phyloP scores from a whole-genome alignment of 2,113 vertebrate genomes.

The Thamnophis sirtalis region DNA sequence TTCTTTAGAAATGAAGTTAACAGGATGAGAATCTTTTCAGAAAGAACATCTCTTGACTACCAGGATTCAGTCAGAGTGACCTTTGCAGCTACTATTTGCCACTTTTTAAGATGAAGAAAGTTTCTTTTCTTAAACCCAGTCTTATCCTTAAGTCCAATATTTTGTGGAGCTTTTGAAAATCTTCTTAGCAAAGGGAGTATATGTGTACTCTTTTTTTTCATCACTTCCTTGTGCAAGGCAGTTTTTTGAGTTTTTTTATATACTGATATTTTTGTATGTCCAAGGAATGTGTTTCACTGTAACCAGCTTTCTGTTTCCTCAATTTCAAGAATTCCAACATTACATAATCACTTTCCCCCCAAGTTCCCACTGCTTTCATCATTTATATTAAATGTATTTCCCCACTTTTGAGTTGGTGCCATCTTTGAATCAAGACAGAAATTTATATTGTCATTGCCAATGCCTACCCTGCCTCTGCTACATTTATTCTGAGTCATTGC shows the following conservation, averaged over 20 bases:
- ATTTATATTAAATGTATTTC: not conserved
- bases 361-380: not conserved
- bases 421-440: not conserved
- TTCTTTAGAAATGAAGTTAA: not conserved
- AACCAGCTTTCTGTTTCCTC: not conserved
- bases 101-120: not conserved
- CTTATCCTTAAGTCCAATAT: not conserved
- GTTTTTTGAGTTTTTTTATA: not conserved
- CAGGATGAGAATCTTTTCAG: not conserved
- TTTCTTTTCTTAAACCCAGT: not conserved
- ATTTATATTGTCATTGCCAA: not conserved
- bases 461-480: not conserved
- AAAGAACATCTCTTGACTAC: not conserved
- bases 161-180: not conserved
- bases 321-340: not conserved
- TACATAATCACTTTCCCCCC: not conserved
- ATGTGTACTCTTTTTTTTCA: not conserved
- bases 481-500: not conserved
- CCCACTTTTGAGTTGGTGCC: not conserved
- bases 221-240: not conserved
- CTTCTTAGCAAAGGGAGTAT: not conserved
- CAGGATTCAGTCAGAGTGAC: not conserved
- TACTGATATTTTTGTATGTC: not conserved
- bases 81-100: not conserved
- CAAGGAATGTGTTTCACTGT: not conserved